Conservation (phyloP, 2,797 vertebrate genomes). For the Rachycentron canadum region DNA sequence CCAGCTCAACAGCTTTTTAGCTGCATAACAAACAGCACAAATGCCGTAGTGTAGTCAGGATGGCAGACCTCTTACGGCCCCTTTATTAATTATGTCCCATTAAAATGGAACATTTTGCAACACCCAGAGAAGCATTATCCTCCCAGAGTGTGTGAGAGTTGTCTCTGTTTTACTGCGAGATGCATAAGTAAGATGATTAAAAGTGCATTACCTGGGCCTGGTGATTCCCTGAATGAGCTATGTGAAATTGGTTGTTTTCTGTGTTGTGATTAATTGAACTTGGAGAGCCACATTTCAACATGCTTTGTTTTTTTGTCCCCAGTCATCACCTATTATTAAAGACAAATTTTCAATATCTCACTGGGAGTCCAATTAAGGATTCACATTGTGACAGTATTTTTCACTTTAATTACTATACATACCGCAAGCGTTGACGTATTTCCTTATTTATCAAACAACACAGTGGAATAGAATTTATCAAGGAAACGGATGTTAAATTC, state of each 20-base stretch:
- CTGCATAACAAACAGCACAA: slow-evolving; percentile 23
- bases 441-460: slow-evolving; percentile 99
- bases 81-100: slow-evolving; percentile 76
- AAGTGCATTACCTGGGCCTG: slow-evolving; percentile 97
- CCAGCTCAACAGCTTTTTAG: slow-evolving; percentile 20
- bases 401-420: slow-evolving; percentile 99
- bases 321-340: slow-evolving; percentile 99
- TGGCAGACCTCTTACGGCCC: slow-evolving; percentile 45
- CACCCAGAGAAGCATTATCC: slow-evolving; percentile 78
- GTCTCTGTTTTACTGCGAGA: slow-evolving; percentile 74
- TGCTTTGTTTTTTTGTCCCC: slow-evolving; percentile 98
- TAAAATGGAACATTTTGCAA: slow-evolving; percentile 72
- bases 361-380: slow-evolving; percentile 99
- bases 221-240: slow-evolving; percentile 97
- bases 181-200: slow-evolving; percentile 97
- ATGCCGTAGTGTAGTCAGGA: slow-evolving; percentile 27
- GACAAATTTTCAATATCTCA: slow-evolving; percentile 99
- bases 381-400: slow-evolving; percentile 99
- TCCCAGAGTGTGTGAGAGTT: slow-evolving; percentile 68
- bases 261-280: slow-evolving; percentile 98
- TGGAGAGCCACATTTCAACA: slow-evolving; percentile 95
- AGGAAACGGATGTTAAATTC: slow-evolving; percentile 95
- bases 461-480: slow-evolving; percentile 96
- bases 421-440: slow-evolving; percentile 95
- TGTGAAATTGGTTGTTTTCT: slow-evolving; percentile 99